Evolutionary conservation across 2,797 vertebrate species (phyloP).

Genomic region (Podargus strigoides): DNA sequence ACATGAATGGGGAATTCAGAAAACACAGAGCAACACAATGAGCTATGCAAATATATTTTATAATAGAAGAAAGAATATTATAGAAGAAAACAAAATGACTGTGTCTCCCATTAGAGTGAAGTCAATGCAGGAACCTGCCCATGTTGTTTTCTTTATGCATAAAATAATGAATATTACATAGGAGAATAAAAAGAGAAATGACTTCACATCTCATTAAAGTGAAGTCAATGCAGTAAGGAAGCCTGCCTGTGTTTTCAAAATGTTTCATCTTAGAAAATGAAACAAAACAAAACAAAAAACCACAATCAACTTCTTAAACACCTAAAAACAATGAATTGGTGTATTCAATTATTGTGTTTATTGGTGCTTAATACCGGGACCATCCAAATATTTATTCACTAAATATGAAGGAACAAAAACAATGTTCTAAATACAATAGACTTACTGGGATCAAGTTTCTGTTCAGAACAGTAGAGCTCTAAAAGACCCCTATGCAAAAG

Average conservation of each 20-base stretch:
- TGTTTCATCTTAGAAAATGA: slow-evolving; percentile 77
- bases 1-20: slow-evolving; percentile 62
- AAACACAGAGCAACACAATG: slow-evolving; percentile 67
- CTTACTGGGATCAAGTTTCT: slow-evolving; percentile 78
- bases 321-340: slow-evolving; percentile 77
- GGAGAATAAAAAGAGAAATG: neutral
- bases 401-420: slow-evolving; percentile 82
- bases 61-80: slow-evolving; percentile 62
- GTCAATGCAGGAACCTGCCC: slow-evolving; percentile 67
- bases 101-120: slow-evolving; percentile 53
- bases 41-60: slow-evolving; percentile 67
- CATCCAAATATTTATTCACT: slow-evolving; percentile 92
- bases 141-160: slow-evolving; percentile 70
- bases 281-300: slow-evolving; percentile 23
- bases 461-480: slow-evolving; percentile 68
- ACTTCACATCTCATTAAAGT: slow-evolving; percentile 74
- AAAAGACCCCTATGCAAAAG: slow-evolving; percentile 64
- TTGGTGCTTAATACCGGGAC: slow-evolving; percentile 67
- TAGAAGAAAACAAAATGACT: slow-evolving; percentile 61
- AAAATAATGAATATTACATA: slow-evolving; percentile 54
- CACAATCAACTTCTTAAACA: slow-evolving; percentile 80
- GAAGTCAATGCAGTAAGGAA: slow-evolving; percentile 78
- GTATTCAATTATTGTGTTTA: slow-evolving; percentile 85
- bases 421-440: slow-evolving; percentile 81
- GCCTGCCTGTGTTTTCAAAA: slow-evolving; percentile 87